These are phyloP conservation scores for Thunnus thynnus DNA, from an alignment of 2,113 vertebrate species.

Conservation along the genomic window DNA sequence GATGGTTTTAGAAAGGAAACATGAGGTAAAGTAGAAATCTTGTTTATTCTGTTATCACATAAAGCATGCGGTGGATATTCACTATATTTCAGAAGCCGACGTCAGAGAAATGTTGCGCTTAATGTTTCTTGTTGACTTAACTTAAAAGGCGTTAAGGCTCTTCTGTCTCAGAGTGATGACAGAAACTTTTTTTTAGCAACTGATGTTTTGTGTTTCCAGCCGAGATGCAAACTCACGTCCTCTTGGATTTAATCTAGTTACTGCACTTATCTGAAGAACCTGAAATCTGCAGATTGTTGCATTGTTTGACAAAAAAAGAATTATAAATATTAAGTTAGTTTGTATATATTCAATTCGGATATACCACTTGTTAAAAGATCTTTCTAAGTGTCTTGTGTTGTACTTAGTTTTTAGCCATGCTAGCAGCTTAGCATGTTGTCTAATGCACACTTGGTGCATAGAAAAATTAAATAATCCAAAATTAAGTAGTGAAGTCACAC, in stretches of 20 bases:
- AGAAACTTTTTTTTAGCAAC: neutral
- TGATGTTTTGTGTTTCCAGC: constrained; percentile 14
- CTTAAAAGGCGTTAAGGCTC: constrained; percentile 31
- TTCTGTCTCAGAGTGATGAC: constrained; percentile 24
- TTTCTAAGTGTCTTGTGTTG: no score
- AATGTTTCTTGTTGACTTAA: constrained; percentile 34
- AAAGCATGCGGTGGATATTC: constrained; percentile 12
- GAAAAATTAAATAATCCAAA: no score
- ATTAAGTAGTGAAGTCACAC: no score
- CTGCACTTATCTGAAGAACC: neutral
- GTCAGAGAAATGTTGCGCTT: constrained; percentile 9
- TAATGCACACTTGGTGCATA: no score
- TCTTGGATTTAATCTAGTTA: constrained; percentile 49
- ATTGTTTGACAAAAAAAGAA: no score
- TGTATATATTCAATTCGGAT: no score
- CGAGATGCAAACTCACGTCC: constrained; percentile 32
- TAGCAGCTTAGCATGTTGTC: no score
- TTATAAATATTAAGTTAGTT: no score
- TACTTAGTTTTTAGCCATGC: no score
- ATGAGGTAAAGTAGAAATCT: neutral
- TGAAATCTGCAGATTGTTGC: no score
- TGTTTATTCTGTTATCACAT: neutral
- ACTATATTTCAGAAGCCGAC: constrained; percentile 3
- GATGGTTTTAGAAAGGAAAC: neutral
- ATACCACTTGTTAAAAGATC: no score